Evolutionary conservation across 2,797 vertebrate species (phyloP), one percentile per base, ranked within the genome.

Genomic region (Xenops minutus): DNA sequence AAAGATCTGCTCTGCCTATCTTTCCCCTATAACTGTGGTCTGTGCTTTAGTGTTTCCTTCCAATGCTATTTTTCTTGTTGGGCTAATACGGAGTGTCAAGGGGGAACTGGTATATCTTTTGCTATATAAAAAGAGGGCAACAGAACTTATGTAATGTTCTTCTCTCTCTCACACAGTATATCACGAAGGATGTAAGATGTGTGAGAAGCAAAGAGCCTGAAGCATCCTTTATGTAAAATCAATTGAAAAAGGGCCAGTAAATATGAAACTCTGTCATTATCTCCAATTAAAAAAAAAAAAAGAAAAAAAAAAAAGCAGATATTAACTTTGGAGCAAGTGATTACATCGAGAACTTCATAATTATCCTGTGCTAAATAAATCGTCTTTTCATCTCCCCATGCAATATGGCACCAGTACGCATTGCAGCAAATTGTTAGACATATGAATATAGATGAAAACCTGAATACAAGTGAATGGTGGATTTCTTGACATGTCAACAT

Each of bases 191-290:
- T 48, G 22, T 34, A 85, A 87, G 34, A 82, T 21, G 6, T 63
- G 32, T 80, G 63, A 93, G 89, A 79, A 85, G 52, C 30, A 85
- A 81, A 94, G 66, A 44, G 36, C 81, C 84, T 67, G 34, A 85
- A 94, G 64, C 55, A 80, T 64, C 24, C 41, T 71, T 85, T 75
- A 74, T 85, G 24, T 68, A 92, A 88, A 93, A 58, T 74, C 92
- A 80, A 83, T 74, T 83, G 13, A n/a, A 85, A 82, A 63, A 59
- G 12, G 18, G 6, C 37, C 41, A 72, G 49, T 68, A 66, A 90
- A 64, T 51, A 76, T 14, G 89, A 92, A 85, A 7, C 1, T 6
- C 49, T 61, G 58, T 49, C 30, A 64, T 85, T 92, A 77, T 23
- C 14, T 41, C 19, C 32, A n/a, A 11, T 12, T 39, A 32, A 81